Evolutionary conservation across 2,888 invertebrate species (phyloP).

Genomic region (Serrognathus titanus): DNA sequence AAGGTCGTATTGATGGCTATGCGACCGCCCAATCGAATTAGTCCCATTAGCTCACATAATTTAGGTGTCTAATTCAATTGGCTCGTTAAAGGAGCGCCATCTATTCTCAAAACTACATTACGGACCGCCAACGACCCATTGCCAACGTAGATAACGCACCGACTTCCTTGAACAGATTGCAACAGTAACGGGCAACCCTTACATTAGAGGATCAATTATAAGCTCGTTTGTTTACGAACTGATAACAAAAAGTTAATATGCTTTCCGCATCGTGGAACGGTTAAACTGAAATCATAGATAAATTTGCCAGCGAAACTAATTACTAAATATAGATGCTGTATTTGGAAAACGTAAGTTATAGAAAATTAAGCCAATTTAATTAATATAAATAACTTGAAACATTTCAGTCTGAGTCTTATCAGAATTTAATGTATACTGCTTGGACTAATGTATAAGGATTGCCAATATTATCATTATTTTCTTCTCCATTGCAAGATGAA

Average conservation of each 20-base stretch:
- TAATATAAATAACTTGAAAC: too few relatives aligned
- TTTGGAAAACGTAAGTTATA: too few relatives aligned
- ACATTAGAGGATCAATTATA: neutral
- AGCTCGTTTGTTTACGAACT: neutral
- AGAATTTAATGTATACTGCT: too few relatives aligned
- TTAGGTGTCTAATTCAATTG: slow-evolving; percentile 45
- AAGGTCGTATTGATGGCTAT: slow-evolving; percentile 23
- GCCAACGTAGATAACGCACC: slow-evolving; percentile 11
- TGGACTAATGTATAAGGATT: too few relatives aligned
- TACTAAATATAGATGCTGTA: too few relatives aligned
- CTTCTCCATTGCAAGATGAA: too few relatives aligned
- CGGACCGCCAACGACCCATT: slow-evolving; percentile 28
- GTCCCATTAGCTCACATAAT: slow-evolving; percentile 43
- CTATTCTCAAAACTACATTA: slow-evolving; percentile 42
- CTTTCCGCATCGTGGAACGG: neutral
- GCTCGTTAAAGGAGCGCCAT: slow-evolving; percentile 40
- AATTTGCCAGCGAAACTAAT: too few relatives aligned
- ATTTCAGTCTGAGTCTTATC: too few relatives aligned
- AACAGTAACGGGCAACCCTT: neutral
- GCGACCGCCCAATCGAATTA: slow-evolving; percentile 42
- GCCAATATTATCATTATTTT: too few relatives aligned
- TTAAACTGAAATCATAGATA: too few relatives aligned
- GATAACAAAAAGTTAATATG: neutral
- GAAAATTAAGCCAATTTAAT: too few relatives aligned
- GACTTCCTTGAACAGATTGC: slow-evolving; percentile 1